Evolutionary conservation across 2,888 invertebrate species (phyloP).

Genomic region (Hydrotaea diabolus): DNA sequence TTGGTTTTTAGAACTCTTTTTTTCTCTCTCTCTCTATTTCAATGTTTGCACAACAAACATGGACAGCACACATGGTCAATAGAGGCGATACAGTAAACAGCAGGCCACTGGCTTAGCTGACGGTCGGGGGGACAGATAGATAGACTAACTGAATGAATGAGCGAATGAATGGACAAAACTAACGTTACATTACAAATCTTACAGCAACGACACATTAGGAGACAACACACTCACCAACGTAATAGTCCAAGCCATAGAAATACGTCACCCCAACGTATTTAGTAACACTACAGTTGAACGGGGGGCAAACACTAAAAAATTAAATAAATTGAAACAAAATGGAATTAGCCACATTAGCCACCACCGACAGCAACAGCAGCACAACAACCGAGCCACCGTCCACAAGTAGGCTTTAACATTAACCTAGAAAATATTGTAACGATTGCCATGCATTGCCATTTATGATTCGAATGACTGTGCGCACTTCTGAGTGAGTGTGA

Average conservation of each 20-base stretch:
- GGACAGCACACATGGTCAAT: slow-evolving; percentile 14
- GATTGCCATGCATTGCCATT: not conserved
- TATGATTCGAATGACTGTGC: not conserved
- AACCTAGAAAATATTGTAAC: slow-evolving; percentile 61
- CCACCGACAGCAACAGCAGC: not conserved
- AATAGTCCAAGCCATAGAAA: slow-evolving; percentile 2
- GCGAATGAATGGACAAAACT: slow-evolving; percentile 56
- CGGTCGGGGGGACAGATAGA: not conserved
- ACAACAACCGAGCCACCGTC: not conserved
- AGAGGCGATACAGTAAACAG: slow-evolving; percentile 30
- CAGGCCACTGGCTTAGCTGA: slow-evolving; percentile 48
- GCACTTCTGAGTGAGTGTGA: not conserved
- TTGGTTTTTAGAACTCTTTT: slow-evolving; percentile 57
- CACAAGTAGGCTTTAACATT: slow-evolving; percentile 67
- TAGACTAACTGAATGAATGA: not conserved
- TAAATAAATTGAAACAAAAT: slow-evolving; percentile 4
- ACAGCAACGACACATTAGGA: not conserved
- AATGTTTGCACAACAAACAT: slow-evolving; percentile 10
- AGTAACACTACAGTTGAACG: not conserved
- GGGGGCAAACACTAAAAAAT: slow-evolving; percentile 1
- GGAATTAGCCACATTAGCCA: not conserved
- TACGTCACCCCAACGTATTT: slow-evolving; percentile 60
- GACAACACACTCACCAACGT: not conserved
- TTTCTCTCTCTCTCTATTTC: not conserved
- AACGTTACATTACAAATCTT: slow-evolving; percentile 59